Percentiles rank a stretch among this genome's conserved stretches.
phyloP scores from a whole-genome alignment of 2,888 invertebrate species.

The Ceratothoa steindachneri region DNA sequence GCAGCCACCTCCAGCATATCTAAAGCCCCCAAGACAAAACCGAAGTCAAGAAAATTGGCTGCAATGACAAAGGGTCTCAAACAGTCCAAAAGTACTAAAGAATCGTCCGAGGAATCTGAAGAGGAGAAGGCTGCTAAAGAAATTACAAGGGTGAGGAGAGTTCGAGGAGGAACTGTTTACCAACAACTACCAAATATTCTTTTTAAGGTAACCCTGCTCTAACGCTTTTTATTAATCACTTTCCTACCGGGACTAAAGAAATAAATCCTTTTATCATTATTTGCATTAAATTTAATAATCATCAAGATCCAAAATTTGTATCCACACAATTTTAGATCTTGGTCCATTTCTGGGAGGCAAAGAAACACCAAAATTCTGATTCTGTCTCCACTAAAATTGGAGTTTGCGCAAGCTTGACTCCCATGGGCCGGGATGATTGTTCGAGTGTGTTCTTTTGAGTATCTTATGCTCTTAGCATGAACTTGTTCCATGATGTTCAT shows the following conservation, averaged over 20 bases:
- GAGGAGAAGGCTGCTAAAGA: constrained; percentile 18
- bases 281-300: no score
- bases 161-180: not conserved
- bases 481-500: no score
- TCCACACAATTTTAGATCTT: no score
- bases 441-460: no score
- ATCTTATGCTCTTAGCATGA: no score
- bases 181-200: constrained; percentile 33
- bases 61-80: constrained; percentile 6
- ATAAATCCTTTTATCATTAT: no score
- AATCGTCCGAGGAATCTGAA: constrained; percentile 31
- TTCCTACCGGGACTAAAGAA: not conserved
- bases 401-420: no score
- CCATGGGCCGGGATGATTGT: no score
- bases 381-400: no score
- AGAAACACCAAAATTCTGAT: no score
- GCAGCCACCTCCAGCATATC: not conserved
- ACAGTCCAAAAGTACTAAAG: not conserved
- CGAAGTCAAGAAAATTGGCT: not conserved
- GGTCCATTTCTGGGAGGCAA: no score
- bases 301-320: no score
- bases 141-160: constrained; percentile 36
- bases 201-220: constrained; percentile 35
- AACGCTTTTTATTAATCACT: constrained; percentile 28
- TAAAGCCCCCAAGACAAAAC: not conserved